These are phyloP conservation scores for Myocastor coypus DNA, from an alignment of 2,113 vertebrate species.

Conservation along the genomic window DNA sequence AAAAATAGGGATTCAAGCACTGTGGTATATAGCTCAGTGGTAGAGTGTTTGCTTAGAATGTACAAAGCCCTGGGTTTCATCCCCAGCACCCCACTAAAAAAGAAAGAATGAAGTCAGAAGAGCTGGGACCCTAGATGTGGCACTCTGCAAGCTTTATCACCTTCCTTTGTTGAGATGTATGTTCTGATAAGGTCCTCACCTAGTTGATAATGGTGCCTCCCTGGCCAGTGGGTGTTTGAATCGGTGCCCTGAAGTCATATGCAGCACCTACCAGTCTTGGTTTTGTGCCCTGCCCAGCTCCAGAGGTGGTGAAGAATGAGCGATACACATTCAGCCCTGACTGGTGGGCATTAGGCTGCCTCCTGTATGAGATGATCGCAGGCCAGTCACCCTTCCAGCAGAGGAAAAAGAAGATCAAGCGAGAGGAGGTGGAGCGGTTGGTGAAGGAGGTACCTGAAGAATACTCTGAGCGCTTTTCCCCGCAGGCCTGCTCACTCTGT, in stretches of 20 bases:
- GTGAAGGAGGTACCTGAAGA: slow-evolving; percentile 95
- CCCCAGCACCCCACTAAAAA: neutral
- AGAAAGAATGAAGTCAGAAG: neutral
- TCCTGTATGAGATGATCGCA: slow-evolving; percentile 98
- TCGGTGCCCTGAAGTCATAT: neutral
- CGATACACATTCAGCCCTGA: slow-evolving; percentile 97
- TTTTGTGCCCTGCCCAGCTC: slow-evolving; percentile 86
- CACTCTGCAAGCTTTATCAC: neutral
- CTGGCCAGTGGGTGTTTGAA: neutral
- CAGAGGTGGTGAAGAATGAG: slow-evolving; percentile 97
- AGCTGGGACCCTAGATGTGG: neutral
- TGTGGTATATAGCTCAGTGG: neutral
- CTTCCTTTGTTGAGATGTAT: neutral
- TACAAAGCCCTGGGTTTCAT: neutral
- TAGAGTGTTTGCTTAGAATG: neutral
- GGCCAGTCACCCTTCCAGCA: slow-evolving; percentile 99
- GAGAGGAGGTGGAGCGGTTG: slow-evolving; percentile 96
- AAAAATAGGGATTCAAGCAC: neutral
- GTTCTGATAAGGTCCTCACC: neutral
- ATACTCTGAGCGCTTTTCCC: slow-evolving; percentile 94
- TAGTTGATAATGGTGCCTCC: too few relatives aligned
- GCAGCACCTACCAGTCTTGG: neutral
- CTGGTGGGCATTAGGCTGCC: slow-evolving; percentile 98
- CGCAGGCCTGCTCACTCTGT: slow-evolving; percentile 92
- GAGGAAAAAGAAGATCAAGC: slow-evolving; percentile 97